phyloP scores from a whole-genome alignment of 2,113 vertebrate genomes.

The Hyperoodon ampullatus region DNA sequence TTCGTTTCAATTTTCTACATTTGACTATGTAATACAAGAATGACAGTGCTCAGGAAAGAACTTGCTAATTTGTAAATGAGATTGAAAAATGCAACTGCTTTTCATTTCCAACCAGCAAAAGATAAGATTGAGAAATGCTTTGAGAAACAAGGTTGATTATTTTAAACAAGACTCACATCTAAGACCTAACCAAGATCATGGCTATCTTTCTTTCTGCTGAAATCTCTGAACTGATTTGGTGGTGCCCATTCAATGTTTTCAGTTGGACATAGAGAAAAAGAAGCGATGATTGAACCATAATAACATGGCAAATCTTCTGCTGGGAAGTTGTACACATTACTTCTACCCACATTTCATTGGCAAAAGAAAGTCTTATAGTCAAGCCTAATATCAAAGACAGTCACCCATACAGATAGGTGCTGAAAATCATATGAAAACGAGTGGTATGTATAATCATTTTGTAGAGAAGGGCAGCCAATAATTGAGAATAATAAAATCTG shows the following conservation, averaged over 20 bases:
- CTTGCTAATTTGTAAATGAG: neutral
- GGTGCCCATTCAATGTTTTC: neutral
- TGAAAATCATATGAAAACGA: conserved; percentile 33
- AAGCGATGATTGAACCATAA: neutral
- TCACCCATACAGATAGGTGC: neutral
- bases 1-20: conserved; percentile 19
- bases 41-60: neutral
- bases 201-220: neutral
- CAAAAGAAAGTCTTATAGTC: neutral
- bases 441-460: neutral
- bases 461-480: neutral
- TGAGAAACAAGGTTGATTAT: neutral
- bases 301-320: neutral
- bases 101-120: conserved; percentile 47
- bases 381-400: neutral
- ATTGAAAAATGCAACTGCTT: conserved; percentile 31
- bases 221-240: conserved; percentile 4
- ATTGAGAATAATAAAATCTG: neutral
- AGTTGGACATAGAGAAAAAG: neutral
- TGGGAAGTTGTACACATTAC: neutral
- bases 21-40: conserved; percentile 28
- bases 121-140: neutral
- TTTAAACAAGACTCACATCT: neutral
- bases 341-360: neutral
- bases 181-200: neutral